Evolutionary conservation across 2,113 vertebrate species (phyloP).

Genomic region (Ursus arctos): DNA sequence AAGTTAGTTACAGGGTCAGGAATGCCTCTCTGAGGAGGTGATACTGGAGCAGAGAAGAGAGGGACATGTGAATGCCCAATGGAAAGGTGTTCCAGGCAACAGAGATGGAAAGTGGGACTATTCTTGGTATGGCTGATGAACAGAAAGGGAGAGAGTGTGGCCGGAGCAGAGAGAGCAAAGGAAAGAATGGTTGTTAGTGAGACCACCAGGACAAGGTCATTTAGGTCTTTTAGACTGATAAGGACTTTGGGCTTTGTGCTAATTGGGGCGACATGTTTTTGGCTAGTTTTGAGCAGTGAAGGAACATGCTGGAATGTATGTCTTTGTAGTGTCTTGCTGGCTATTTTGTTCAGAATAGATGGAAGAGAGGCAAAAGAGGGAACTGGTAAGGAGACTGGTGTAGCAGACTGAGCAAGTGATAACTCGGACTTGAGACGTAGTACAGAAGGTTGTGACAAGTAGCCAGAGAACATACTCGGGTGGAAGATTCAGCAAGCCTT

Average conservation of each 20-base stretch:
- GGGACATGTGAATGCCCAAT: background rate
- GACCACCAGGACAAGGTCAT: background rate
- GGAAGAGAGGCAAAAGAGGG: background rate
- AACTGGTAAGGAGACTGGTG: background rate
- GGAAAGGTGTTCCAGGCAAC: background rate
- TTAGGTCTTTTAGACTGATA: background rate
- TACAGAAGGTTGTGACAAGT: background rate
- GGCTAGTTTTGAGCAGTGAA: background rate
- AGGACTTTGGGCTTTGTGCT: background rate
- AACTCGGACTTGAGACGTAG: background rate
- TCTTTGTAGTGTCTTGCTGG: background rate
- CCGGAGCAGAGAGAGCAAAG: background rate
- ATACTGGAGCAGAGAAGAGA: background rate
- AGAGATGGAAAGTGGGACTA: background rate
- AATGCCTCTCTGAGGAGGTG: background rate
- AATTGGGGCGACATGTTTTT: background rate
- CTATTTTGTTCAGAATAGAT: background rate
- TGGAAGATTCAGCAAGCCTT: background rate
- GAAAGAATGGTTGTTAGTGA: background rate
- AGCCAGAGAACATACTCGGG: background rate
- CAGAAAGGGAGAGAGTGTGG: background rate
- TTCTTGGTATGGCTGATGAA: background rate
- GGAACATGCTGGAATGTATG: background rate
- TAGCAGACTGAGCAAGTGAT: background rate
- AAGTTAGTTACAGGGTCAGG: background rate